Conservation (phyloP, 2,113 vertebrate genomes). For the Nothocercus nigrocapillus region DNA sequence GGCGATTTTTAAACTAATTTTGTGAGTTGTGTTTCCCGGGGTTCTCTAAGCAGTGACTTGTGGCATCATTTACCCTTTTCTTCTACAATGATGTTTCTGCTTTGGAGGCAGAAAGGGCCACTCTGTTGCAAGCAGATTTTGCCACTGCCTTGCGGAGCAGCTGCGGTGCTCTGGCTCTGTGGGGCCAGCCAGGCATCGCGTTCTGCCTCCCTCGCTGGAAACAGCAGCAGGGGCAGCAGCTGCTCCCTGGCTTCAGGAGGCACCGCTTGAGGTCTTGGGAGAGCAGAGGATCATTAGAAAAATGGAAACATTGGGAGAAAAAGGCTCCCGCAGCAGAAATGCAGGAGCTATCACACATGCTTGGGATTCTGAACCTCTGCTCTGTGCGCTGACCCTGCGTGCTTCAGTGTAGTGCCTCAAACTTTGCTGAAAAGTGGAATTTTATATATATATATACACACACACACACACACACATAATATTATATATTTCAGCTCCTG, state of each 20-base stretch:
- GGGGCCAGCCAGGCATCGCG: not conserved
- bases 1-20: not conserved
- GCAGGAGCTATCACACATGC: not conserved
- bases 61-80: not conserved
- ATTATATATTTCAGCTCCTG: not conserved
- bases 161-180: not conserved
- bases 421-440: not conserved
- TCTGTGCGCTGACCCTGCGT: not conserved
- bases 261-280: not conserved
- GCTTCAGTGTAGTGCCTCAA: not conserved
- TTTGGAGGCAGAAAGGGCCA: not conserved
- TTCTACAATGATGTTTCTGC: not conserved
- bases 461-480: too few relatives aligned
- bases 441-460: too few relatives aligned
- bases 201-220: not conserved
- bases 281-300: not conserved
- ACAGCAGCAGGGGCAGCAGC: not conserved
- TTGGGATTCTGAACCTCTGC: not conserved
- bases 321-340: not conserved
- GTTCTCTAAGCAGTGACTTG: not conserved
- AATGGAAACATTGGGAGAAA: not conserved
- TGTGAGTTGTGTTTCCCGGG: not conserved
- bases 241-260: slow-evolving; percentile 19
- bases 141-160: not conserved
- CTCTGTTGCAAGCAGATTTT: not conserved